Evolutionary conservation across 2,888 invertebrate genomes (phyloP), one percentile per base, ranked within the genome.

Genomic region (Cremastinae sp.): DNA sequence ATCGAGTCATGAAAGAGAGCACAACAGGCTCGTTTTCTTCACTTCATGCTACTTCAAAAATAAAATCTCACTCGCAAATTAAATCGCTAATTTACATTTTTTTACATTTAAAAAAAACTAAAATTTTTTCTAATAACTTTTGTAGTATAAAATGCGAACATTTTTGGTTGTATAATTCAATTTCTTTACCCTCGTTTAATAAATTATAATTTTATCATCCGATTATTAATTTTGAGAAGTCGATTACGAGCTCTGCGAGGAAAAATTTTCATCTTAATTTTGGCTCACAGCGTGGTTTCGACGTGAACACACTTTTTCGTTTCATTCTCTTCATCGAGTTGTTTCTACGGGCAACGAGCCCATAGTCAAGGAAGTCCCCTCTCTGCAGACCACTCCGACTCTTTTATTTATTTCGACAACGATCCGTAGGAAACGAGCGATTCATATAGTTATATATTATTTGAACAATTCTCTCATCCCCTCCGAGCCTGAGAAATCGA

Each of bases 331-430:
- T 41, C n/a, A n/a, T n/a, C 35, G 20, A 9, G 51, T 49, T 65
- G 75, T 75, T 75, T 75, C 75, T 72, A 75, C 37, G 66, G 75
- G 75, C 75, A 75, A 75, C 75, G 55, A 35, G 65, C 3, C 20
- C 20, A 35, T 45, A 61, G 39, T 71, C 53, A 56, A 71, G 61
- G 41, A 37, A 35, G 65, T 65, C 41, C 51, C 41, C 66, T 66
- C 56, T 12, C 16, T 43, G 47, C 41, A 47, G 59, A 55, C 18
- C 49, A 49, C 62, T 66, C 62, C 65, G 55, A 47, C n/a, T 14
- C 35, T 37, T 16, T 66, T 35, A 70, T 70, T 59, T 41, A n/a
- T 41, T 16, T 61, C 35, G 35, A 28, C 55, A 62, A 62, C 56
- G 56, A 56, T 16, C 39, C 56, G 14, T 20, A 59, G 5, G 35